Conservation (phyloP, 2,797 vertebrate species). For the Danio kyathit region DNA sequence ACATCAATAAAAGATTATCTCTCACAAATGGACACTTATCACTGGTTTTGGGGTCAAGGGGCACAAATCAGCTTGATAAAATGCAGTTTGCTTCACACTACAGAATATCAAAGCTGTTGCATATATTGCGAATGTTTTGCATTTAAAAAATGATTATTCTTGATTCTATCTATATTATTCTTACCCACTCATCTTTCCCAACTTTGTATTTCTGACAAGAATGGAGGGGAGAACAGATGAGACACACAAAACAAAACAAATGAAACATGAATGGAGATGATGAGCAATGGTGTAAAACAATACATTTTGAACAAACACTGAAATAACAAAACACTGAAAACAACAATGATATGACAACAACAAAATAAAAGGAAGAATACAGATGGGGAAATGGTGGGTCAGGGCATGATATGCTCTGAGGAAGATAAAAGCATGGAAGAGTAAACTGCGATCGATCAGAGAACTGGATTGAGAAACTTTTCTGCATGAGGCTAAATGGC, state of each 20-base stretch:
- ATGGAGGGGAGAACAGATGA: constrained; percentile 57
- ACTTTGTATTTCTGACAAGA: constrained; percentile 77
- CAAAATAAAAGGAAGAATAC: neutral
- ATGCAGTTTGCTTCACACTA: neutral
- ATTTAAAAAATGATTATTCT: constrained; percentile 17
- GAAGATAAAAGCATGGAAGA: neutral
- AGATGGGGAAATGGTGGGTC: neutral
- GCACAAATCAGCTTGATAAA: neutral
- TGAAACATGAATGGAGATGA: constrained; percentile 33
- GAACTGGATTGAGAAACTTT: neutral
- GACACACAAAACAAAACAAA: constrained; percentile 43
- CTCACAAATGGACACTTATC: too few species aligned
- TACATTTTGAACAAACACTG: constrained; percentile 28
- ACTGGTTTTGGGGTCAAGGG: too few species aligned
- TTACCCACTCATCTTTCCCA: constrained; percentile 82
- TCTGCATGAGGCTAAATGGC: neutral
- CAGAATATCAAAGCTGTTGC: neutral
- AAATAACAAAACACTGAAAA: constrained; percentile 16
- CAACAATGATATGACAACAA: constrained; percentile 21
- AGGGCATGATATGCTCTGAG: neutral
- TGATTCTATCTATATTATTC: constrained; percentile 53
- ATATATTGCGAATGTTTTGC: neutral
- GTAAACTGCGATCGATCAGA: neutral
- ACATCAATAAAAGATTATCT: too few species aligned
- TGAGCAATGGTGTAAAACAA: constrained; percentile 30